Evolutionary conservation across 2,888 invertebrate species (phyloP), one percentile per base, ranked within the genome.

Genomic region (Synergus japonicus): DNA sequence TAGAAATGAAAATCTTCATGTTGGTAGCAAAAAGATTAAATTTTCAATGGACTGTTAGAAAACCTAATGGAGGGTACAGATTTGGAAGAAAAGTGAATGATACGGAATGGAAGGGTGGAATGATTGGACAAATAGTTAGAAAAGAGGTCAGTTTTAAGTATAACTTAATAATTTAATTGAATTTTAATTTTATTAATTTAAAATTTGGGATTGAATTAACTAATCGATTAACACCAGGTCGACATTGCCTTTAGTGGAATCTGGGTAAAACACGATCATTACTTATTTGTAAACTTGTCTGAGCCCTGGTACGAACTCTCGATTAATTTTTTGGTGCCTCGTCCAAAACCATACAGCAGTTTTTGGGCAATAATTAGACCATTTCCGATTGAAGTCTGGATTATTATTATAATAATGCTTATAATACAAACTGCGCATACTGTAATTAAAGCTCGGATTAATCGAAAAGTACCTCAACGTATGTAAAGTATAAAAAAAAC

Each of bases 281-380:
- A 83, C 49, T 9, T 58, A 2, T 88, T 87, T 49, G 82, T 82
- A 0, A 87, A 89, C 73, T 76, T 91, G 13, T 84, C 90, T 2
- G 84, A 83, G 8, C 87, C 91, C 0, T 91, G 89, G 90, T 84
- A 85, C 18, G 83, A 89, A 73, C 37, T 89, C 43, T 82, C 80
- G n/a, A 81, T 91, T 0, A 85, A 87, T 12, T 90, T 89, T 79
- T 79, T 91, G 79, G 91, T 91, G 10, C 91, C 91, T 0, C 87
- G 91, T n/a, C 91, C 91, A 5, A 87, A 81, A 77, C 86, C 88
- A 0, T 83, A 80, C 22, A 84, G 87, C 0, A 90, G 87, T 79
- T 89, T 91, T 44, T 91, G 89, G 91, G 91, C 89, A 1, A 82
- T 91, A 0, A 86, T 86, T 1, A 87, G 85, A 63, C 90, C 91